Conservation (phyloP, 2,888 invertebrate genomes). For the Epirrita christyi region DNA sequence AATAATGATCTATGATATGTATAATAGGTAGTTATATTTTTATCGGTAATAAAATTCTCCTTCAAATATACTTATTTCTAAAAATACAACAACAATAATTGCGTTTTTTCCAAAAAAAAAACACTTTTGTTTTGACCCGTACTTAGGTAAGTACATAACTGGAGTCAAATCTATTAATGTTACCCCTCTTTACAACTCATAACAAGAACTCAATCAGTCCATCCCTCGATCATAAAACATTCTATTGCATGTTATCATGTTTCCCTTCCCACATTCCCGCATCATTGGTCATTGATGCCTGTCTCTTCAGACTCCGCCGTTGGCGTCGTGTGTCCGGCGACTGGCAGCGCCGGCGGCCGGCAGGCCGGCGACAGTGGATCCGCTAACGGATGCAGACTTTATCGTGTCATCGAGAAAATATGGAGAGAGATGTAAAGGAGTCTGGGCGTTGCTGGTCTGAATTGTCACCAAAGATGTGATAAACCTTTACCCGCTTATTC, state of each 20-base stretch:
- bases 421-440: slow-evolving; percentile 14
- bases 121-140: too few species aligned
- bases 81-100: too few species aligned
- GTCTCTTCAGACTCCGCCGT: slow-evolving; percentile 1
- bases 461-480: too few species aligned
- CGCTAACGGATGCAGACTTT: slow-evolving; percentile 16
- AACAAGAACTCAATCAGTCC: slow-evolving; percentile 12
- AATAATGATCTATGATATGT: too few species aligned
- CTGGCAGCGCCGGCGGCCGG: slow-evolving; percentile 6
- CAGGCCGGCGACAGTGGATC: slow-evolving; percentile 11
- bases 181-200: not conserved
- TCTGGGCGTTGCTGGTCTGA: too few species aligned
- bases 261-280: slow-evolving; percentile 6
- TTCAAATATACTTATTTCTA: too few species aligned
- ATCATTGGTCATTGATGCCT: slow-evolving; percentile 23
- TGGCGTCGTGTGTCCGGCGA: not conserved
- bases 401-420: slow-evolving; percentile 19
- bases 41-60: too few species aligned
- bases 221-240: slow-evolving; percentile 21
- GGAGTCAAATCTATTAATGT: not conserved
- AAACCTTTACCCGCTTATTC: too few species aligned
- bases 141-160: too few species aligned
- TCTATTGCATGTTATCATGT: slow-evolving; percentile 19
- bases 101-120: too few species aligned
- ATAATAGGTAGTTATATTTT: too few species aligned